Evolutionary conservation across 35 echinoderm and acorn worm species (phyloP), one percentile per base, ranked within the genome.

Genomic region (Heliocidaris erythrogramma): DNA sequence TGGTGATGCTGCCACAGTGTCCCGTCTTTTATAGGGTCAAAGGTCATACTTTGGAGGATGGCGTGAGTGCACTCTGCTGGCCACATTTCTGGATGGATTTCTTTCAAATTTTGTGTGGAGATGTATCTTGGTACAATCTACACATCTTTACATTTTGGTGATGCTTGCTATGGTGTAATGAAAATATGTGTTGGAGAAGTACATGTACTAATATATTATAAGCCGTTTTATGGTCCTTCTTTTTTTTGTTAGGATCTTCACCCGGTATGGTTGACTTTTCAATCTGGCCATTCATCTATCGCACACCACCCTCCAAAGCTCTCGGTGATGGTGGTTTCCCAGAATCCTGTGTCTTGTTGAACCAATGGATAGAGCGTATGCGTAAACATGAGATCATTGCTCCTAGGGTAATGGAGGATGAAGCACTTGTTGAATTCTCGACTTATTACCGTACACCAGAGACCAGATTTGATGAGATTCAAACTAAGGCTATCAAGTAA

Each of bases 241-340:
- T 53, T 7, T 92, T 32, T 53, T 2, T 11, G 14, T 10, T 13
- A 92, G 90, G 90, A 5, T 92, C 49, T 11, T 30, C 47, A 30
- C 90, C 90, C 9, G 90, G 90, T 92, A 48, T 92, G 90, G 49
- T 56, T 49, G 90, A 92, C 90, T 92, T 7, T 48, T 18, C 27
- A 11, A 48, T 92, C 47, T 92, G 90, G 90, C 90, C 90, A 12
- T 92, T 92, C 49, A 92, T 92, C 90, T 92, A 92, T 29, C 90
- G 90, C 24, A 48, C 29, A 48, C 42, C 90, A 11, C 11, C 21
- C 49, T 48, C 47, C 4, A 56, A 4, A 2, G 13, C 48, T 48
- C 90, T 92, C 24, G 90, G 90, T 12, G 48, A n/a, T 30, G 48
- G 48, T 12, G 47, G 27, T 56, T 27, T 92, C 27, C 90, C 90